A percentile compares a stretch with the other conserved stretches of the same genome.
phyloP scores from a whole-genome alignment of 2,888 invertebrate species.

The Sphecodes monilicornis region DNA sequence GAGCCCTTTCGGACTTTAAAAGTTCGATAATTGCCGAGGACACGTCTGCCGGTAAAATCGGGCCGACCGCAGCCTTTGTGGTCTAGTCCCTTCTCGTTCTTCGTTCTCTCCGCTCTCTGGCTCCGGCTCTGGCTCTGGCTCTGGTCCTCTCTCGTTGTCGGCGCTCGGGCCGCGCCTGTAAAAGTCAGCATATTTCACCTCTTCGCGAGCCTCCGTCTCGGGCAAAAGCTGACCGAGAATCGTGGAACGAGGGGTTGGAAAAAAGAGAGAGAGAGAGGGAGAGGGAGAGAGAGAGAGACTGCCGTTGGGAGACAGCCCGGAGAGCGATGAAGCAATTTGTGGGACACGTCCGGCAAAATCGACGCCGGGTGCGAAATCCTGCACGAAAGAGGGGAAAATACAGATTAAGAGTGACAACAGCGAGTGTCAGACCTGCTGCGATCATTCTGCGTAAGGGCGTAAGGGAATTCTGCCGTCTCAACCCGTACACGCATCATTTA shows the following conservation, averaged over 20 bases:
- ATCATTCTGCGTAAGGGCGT: not conserved
- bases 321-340: constrained; percentile 56
- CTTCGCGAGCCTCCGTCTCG: constrained; percentile 55
- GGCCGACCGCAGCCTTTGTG: constrained; percentile 83
- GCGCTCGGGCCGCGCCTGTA: constrained; percentile 73
- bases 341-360: constrained; percentile 39
- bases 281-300: not conserved
- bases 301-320: constrained; percentile 29
- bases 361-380: constrained; percentile 19
- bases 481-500: not conserved
- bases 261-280: constrained; percentile 19
- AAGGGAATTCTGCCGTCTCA: not conserved
- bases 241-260: constrained; percentile 26
- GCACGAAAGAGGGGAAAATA: constrained; percentile 22
- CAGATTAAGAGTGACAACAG: constrained; percentile 44
- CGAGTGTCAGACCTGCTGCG: constrained; percentile 1
- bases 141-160: constrained; percentile 55
- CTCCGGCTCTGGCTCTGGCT: constrained; percentile 26
- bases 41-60: constrained; percentile 83
- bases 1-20: constrained; percentile 80
- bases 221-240: constrained; percentile 55
- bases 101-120: constrained; percentile 48
- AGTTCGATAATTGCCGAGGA: constrained; percentile 83
- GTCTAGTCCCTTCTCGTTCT: constrained; percentile 73
- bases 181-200: constrained; percentile 84